Base-by-base conservation (phyloP, 2,113 vertebrate species). In the Cyprinodon brontotheroides region DNA sequence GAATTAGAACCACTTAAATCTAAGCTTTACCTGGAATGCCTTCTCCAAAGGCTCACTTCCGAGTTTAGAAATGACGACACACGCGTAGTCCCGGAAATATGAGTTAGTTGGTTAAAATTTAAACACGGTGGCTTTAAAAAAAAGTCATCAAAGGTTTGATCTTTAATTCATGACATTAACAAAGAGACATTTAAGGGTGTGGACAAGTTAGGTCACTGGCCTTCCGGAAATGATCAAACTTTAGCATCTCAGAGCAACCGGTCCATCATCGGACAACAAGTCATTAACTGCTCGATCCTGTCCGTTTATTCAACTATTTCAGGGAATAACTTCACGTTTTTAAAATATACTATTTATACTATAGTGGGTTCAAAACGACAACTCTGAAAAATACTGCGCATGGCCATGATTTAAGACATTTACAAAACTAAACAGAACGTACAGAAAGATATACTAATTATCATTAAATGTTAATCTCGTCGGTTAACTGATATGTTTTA, bases 1-100 rank as follows among this genome's bases (percentile, higher is more conserved):
- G 1, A 3, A 1, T n/a, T 17, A 48, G 17, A 4, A 39, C 11
- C 6, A 75, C 37, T 0, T 4, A 70, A 3, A 10, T 65, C 0
- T 29, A 1, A 45, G 1, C 43, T 63, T 29, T 3, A 29, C 29
- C 36, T 45, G 20, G 29, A 12, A 61, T 65, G 12, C 22, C 13
- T 63, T 60, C 38, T 39, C 1, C 47, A 38, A 29, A 17, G 11
- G 4, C 22, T 1, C 2, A 14, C 80, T 89, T 89, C 89, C 83
- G 79, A 74, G 41, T 86, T 72, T 36, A 67, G 39, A 12, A n/a
- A 69, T 85, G 80, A 89, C 86, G 86, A 86, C 83, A 85, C 14
- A 11, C 13, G 6, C 39, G 47, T 29, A 48, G 61, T 78, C 72
- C 84, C 82, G 81, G 84, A 82, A 78, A 72, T 59, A n/a, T 10